A percentile compares a stretch with the other conserved stretches of the same genome.
These are phyloP conservation scores for Prinia subflava DNA, from an alignment of 2,113 vertebrate genomes.

Conservation along the genomic window DNA sequence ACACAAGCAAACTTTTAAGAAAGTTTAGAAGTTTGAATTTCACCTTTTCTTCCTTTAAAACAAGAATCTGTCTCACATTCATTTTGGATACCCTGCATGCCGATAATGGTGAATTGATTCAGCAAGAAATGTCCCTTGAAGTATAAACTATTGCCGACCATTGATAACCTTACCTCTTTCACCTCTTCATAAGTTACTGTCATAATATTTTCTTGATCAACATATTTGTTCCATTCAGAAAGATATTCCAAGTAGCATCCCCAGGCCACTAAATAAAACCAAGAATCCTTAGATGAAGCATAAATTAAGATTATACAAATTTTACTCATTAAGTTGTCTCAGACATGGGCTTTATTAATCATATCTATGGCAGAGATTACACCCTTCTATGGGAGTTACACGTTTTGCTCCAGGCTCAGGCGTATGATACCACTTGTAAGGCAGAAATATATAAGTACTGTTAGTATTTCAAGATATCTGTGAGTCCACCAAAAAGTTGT, in stretches of 20 bases:
- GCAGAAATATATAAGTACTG: background rate
- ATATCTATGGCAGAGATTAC: background rate
- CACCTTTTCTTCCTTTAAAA: background rate
- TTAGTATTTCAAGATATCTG: background rate
- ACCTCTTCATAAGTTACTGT: conserved; percentile 77
- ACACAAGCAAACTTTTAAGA: too few relatives aligned
- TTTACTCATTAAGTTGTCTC: background rate
- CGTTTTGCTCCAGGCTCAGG: background rate
- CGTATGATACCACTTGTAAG: background rate
- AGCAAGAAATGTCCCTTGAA: background rate
- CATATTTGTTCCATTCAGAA: too few relatives aligned
- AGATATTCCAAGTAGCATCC: too few relatives aligned
- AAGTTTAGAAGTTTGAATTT: background rate
- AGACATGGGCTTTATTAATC: background rate
- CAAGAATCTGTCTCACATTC: background rate
- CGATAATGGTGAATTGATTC: background rate
- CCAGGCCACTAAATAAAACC: conserved; percentile 64
- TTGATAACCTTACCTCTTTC: conserved; percentile 71
- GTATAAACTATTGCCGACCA: background rate
- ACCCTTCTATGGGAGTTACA: background rate
- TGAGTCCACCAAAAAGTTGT: background rate
- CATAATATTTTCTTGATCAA: conserved; percentile 70
- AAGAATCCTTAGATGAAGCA: background rate
- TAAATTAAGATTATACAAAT: background rate
- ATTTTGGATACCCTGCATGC: background rate